Evolutionary conservation across 2,888 invertebrate genomes (phyloP).

Genomic region (Hedya salicella): DNA sequence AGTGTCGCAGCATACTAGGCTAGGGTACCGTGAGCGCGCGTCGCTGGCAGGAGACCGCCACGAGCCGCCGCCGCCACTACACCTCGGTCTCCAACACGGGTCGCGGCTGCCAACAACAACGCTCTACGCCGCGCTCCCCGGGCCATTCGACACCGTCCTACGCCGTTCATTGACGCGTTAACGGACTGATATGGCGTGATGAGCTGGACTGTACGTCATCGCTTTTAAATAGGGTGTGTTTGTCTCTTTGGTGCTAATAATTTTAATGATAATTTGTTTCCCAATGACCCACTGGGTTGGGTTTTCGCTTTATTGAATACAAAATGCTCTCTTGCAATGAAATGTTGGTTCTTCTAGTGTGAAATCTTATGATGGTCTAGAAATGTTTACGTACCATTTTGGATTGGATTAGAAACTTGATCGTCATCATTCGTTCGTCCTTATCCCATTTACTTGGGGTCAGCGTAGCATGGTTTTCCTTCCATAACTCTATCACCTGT

Average conservation of each 20-base stretch:
- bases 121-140: slow-evolving; percentile 79
- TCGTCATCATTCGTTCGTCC: no score
- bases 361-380: background rate
- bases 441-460: no score
- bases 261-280: no score
- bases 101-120: slow-evolving; percentile 83
- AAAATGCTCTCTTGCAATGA: no score
- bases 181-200: slow-evolving; percentile 42
- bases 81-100: slow-evolving; percentile 83
- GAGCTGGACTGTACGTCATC: slow-evolving; percentile 62
- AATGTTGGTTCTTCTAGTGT: slow-evolving; percentile 1
- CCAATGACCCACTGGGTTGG: no score
- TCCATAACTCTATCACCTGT: no score
- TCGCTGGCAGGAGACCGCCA: slow-evolving; percentile 78
- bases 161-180: slow-evolving; percentile 43
- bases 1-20: slow-evolving; percentile 45
- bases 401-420: no score
- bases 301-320: no score
- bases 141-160: slow-evolving; percentile 83
- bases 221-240: slow-evolving; percentile 43
- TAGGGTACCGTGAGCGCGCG: slow-evolving; percentile 80
- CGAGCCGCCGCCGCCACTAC: slow-evolving; percentile 84
- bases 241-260: no score
- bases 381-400: no score
- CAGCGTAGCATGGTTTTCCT: no score